Percentiles rank a stretch among this genome's conserved stretches.
Evolutionary conservation across 2,797 vertebrate species (phyloP).

Genomic region (Amniataba percoides): DNA sequence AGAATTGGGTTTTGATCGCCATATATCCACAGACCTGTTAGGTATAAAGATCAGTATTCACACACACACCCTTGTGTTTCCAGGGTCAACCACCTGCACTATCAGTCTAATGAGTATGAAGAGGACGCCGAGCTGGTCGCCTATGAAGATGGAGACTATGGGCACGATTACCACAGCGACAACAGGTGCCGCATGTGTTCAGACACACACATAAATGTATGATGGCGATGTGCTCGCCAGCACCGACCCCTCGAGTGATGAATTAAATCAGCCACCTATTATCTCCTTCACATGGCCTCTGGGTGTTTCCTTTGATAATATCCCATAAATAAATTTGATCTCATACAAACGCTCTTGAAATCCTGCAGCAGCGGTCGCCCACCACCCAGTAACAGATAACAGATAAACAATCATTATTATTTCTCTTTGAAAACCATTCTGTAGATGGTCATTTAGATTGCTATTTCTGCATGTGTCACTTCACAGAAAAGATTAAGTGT

Average conservation of each 20-base stretch:
- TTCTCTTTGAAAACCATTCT: constrained; percentile 27
- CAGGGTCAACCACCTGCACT: constrained; percentile 86
- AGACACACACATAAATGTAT: neutral
- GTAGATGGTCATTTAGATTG: constrained; percentile 39
- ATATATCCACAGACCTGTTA: neutral
- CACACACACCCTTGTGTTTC: constrained; percentile 31
- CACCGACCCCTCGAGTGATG: constrained; percentile 15
- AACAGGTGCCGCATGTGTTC: constrained; percentile 85
- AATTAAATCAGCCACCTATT: constrained; percentile 23
- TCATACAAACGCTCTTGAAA: constrained; percentile 17
- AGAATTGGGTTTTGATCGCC: neutral
- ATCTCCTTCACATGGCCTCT: constrained; percentile 21
- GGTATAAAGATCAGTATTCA: neutral
- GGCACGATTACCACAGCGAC: constrained; percentile 88
- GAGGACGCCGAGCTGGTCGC: constrained; percentile 82
- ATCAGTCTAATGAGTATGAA: constrained; percentile 82
- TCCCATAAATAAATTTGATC: constrained; percentile 25
- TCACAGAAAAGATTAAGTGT: constrained; percentile 34
- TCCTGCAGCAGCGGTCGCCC: neutral
- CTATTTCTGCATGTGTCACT: constrained; percentile 16
- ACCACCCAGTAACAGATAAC: neutral
- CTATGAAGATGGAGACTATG: constrained; percentile 88
- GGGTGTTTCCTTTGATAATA: constrained; percentile 31
- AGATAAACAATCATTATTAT: constrained; percentile 22
- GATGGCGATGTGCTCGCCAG: neutral